Evolutionary conservation across 2,888 invertebrate species (phyloP), one percentile per base, ranked within the genome.

Genomic region (Diploptera punctata): DNA sequence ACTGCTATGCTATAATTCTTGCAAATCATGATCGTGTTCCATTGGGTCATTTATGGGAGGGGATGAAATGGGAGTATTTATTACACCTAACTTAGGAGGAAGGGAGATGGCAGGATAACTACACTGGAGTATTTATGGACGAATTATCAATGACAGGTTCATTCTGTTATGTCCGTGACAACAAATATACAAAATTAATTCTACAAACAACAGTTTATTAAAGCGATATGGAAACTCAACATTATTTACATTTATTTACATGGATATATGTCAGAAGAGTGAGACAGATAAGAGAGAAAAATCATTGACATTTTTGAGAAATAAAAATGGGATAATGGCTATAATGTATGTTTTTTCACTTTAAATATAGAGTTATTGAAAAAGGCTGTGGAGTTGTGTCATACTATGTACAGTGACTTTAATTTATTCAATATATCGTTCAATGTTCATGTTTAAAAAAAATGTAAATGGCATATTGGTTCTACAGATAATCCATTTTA

Each of bases 161-260:
- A 57, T n/a, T 29, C 31, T 29, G 31, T 29, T 29, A 2, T 4
- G n/a, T 13, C n/a, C 31, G 29, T 57, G 29, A 57, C 16, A 73
- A 71, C 73, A 76, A 54, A 77, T 72, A 74, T 73, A 77, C 74
- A 24, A 73, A 67, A 76, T 77, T 77, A 80, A 83, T 84, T 84
- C 86, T 86, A 86, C 84, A 85, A 86, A 86, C 84, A 84, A 85
- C 76, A 74, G 84, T 83, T 86, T 86, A 86, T 87, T 87, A 86
- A 87, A 87, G 86, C 86, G 84, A 85, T 84, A 85, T 86, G 82
- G 83, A 86, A 86, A 86, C 85, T 86, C 86, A 86, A 86, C 86
- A 85, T 85, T 83, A 82, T 84, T 83, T 83, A 84, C 83, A 84
- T 80, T 79, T 74, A 73, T 75, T 65, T 73, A 74, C 74, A 76